Conservation (phyloP, 2,113 vertebrate species). For the Platichthys stellatus region DNA sequence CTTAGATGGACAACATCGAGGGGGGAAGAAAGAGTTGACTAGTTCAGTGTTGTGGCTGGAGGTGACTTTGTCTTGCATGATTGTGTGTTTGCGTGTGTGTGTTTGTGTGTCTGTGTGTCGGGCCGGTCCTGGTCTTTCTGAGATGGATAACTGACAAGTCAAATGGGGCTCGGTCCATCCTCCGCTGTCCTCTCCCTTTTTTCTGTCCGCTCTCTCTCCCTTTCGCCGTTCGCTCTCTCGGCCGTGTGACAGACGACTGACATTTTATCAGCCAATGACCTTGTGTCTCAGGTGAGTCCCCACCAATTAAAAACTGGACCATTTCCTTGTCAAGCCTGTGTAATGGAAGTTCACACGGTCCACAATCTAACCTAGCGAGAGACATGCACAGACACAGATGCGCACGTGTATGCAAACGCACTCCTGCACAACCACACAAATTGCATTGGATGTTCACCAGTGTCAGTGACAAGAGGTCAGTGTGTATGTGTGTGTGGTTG, state of each 20-base stretch:
- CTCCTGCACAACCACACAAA: conserved; percentile 13
- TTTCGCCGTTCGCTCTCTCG: conserved; percentile 7
- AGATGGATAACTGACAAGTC: conserved; percentile 67
- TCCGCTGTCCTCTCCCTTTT: conserved; percentile 11
- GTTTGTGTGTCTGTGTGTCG: conserved; percentile 24
- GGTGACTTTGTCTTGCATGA: conserved; percentile 68
- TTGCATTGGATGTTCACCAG: conserved; percentile 31
- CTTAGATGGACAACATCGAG: conserved; percentile 29
- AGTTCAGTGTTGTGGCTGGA: conserved; percentile 57
- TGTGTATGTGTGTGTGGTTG: neutral
- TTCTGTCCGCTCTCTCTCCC: neutral
- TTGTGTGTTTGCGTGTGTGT: conserved; percentile 30
- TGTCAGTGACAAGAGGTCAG: neutral
- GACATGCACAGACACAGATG: neutral
- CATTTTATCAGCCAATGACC: conserved; percentile 72
- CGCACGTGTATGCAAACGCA: conserved; percentile 11
- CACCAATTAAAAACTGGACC: conserved; percentile 65
- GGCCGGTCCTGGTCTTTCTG: conserved; percentile 7
- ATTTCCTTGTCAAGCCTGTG: conserved; percentile 56
- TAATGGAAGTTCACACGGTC: conserved; percentile 56
- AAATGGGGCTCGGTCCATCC: conserved; percentile 48
- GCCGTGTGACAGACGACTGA: conserved; percentile 64
- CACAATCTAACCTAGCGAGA: conserved; percentile 31
- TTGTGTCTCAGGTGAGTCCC: conserved; percentile 52
- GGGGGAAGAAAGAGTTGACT: conserved; percentile 29